Evolutionary conservation across 2,113 vertebrate species (phyloP).

Genomic region (Xyrauchen texanus): DNA sequence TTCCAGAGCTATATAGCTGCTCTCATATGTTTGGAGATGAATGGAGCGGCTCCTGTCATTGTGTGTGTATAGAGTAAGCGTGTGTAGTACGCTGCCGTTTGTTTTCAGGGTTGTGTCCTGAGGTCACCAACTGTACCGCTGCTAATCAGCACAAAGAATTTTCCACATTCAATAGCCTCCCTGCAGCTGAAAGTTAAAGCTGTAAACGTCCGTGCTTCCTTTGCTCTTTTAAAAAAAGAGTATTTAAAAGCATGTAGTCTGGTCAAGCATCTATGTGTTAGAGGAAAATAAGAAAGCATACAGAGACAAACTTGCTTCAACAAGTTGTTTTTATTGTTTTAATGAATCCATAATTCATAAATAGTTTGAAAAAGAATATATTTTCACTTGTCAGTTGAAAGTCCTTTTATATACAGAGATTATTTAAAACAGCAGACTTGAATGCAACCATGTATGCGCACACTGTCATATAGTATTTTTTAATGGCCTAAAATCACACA

Average conservation of each 20-base stretch:
- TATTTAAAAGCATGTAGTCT: neutral
- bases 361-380: no score
- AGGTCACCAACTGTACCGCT: conserved; percentile 57
- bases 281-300: no score
- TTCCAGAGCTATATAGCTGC: conserved; percentile 46
- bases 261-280: no score
- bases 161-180: conserved; percentile 61
- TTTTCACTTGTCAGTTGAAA: no score
- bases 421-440: no score
- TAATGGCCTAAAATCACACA: no score
- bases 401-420: no score
- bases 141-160: conserved; percentile 73
- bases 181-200: conserved; percentile 51
- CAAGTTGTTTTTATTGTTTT: no score
- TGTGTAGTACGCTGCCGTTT: conserved; percentile 60
- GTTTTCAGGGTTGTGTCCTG: conserved; percentile 65
- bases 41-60: conserved; percentile 62
- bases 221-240: neutral
- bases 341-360: no score
- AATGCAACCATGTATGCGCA: no score
- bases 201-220: conserved; percentile 10
- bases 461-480: no score
- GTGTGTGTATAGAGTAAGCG: conserved; percentile 59
- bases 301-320: no score
- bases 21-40: conserved; percentile 62